Conservation (phyloP, 2,113 vertebrate species). For the Cryptotis parvus region DNA sequence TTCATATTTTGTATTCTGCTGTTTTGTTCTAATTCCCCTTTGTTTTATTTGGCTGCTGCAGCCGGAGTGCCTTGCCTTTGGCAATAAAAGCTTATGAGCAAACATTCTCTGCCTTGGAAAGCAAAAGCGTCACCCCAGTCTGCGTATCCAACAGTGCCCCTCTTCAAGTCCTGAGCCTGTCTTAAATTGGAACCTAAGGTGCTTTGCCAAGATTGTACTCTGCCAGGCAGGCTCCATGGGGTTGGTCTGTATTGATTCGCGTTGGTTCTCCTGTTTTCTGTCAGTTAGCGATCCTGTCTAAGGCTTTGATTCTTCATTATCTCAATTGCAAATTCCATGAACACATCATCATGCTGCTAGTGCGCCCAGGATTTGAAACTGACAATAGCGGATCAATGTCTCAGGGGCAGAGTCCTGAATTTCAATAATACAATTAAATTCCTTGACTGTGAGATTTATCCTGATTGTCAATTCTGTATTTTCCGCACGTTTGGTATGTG, state of each 20-base stretch:
- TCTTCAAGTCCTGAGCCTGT: slow-evolving; percentile 79
- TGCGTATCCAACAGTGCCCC: slow-evolving; percentile 74
- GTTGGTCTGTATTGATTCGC: slow-evolving; percentile 79
- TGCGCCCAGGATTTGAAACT: slow-evolving; percentile 78
- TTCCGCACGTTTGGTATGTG: slow-evolving; percentile 76
- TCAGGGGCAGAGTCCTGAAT: slow-evolving; percentile 82
- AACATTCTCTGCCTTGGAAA: slow-evolving; percentile 84
- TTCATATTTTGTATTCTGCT: slow-evolving; percentile 69
- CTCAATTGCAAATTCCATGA: slow-evolving; percentile 82
- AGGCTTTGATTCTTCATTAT: slow-evolving; percentile 85
- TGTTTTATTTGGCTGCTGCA: slow-evolving; percentile 83
- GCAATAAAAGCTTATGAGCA: slow-evolving; percentile 85
- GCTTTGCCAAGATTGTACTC: slow-evolving; percentile 68
- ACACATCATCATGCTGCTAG: slow-evolving; percentile 81
- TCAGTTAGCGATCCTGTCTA: slow-evolving; percentile 82
- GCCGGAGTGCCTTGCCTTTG: slow-evolving; percentile 78
- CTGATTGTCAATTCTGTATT: slow-evolving; percentile 84
- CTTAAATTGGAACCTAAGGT: slow-evolving; percentile 85
- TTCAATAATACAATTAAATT: slow-evolving; percentile 89
- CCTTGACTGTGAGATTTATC: slow-evolving; percentile 80
- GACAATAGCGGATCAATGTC: slow-evolving; percentile 86
- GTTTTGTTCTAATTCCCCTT: slow-evolving; percentile 81
- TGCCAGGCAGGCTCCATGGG: slow-evolving; percentile 80
- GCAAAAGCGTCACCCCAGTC: slow-evolving; percentile 69
- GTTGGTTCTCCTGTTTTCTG: slow-evolving; percentile 85